Conservation (phyloP, 2,888 invertebrate genomes). For the Sussaba pulchella region DNA sequence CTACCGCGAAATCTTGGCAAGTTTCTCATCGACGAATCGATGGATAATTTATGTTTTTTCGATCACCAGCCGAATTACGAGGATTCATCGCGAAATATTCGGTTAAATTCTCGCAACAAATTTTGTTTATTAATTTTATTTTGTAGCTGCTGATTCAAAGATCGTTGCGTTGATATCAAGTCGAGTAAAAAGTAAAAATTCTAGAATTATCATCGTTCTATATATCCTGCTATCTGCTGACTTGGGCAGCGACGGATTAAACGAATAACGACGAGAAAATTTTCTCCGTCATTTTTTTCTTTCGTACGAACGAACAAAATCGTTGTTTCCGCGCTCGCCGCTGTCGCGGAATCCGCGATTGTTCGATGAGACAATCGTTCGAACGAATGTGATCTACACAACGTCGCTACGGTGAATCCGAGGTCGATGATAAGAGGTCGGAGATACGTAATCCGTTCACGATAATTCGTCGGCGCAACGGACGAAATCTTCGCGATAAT, state of each 20-base stretch:
- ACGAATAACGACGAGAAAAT: too few species aligned
- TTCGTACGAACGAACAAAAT: not conserved
- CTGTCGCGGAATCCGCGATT: not conserved
- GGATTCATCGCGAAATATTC: slow-evolving; percentile 23
- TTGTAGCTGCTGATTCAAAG: not conserved
- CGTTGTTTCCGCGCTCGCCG: not conserved
- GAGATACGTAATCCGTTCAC: slow-evolving; percentile 30
- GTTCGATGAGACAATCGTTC: not conserved
- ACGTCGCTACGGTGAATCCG: slow-evolving; percentile 13
- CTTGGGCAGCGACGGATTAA: too few species aligned
- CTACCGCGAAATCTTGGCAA: not conserved
- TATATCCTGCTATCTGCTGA: too few species aligned
- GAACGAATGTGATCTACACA: slow-evolving; percentile 20
- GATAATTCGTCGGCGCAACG: slow-evolving; percentile 3
- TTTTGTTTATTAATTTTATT: not conserved
- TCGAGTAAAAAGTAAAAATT: too few species aligned
- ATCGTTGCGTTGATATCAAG: too few species aligned
- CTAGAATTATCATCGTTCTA: too few species aligned
- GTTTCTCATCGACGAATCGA: not conserved
- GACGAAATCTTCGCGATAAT: slow-evolving; percentile 28
- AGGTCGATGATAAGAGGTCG: slow-evolving; percentile 21
- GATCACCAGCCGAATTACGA: not conserved
- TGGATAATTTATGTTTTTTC: not conserved
- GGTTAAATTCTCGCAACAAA: slow-evolving; percentile 49
- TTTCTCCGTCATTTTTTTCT: too few species aligned